Percentiles rank a stretch among this genome's conserved stretches.
These are phyloP conservation scores for Drusus annulatus DNA, from an alignment of 1,140 invertebrate genomes.

Conservation along the genomic window DNA sequence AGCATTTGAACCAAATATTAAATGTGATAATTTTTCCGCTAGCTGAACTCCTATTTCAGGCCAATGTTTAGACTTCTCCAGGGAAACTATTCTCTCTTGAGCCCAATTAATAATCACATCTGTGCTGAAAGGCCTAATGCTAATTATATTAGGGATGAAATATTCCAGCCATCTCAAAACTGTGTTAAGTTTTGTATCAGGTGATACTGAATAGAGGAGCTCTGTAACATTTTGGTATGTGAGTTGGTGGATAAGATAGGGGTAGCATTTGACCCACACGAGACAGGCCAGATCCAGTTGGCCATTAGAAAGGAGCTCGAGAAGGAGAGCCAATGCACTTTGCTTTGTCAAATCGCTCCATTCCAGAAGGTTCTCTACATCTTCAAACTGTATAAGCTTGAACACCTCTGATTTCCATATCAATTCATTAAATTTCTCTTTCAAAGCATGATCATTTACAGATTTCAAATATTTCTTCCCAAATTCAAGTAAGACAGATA, in stretches of 20 bases:
- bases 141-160: constrained; percentile 52
- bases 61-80: constrained; percentile 55
- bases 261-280: constrained; percentile 53
- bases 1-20: constrained; percentile 51
- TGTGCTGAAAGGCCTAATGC: constrained; percentile 40
- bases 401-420: constrained; percentile 53
- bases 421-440: constrained; percentile 44
- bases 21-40: constrained; percentile 51
- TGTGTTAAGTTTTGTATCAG: constrained; percentile 52
- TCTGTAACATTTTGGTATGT: constrained; percentile 43
- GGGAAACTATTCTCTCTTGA: constrained; percentile 48
- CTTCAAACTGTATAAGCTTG: constrained; percentile 46
- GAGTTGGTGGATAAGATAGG: constrained; percentile 34
- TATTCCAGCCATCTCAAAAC: constrained; percentile 55
- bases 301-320: constrained; percentile 48
- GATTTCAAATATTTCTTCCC: constrained; percentile 45
- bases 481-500: constrained; percentile 47
- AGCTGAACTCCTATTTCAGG: constrained; percentile 57
- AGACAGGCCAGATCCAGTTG: constrained; percentile 52
- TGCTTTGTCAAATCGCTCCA: constrained; percentile 50
- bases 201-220: constrained; percentile 44
- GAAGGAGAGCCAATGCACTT: constrained; percentile 44
- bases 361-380: constrained; percentile 15
- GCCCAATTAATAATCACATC: constrained; percentile 53
- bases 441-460: constrained; percentile 31